Evolutionary conservation across 2,888 invertebrate species (phyloP), one percentile per base, ranked within the genome.

Genomic region (Ennomos fuscantarius): DNA sequence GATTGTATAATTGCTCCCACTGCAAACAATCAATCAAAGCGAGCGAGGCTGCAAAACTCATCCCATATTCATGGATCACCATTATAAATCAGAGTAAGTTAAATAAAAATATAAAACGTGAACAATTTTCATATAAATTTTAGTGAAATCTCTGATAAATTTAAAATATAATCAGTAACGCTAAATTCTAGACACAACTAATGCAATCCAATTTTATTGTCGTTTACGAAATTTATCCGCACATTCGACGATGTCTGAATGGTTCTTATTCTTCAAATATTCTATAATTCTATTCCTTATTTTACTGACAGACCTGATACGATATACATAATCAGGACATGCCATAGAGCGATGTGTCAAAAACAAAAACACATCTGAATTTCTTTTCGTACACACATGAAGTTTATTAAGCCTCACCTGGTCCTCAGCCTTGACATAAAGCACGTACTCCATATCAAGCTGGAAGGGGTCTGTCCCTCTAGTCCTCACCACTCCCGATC

Each of bases 391-490:
- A 47, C 47, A 39, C 40, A 50, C 35, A 56, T 50, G 36, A 50
- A 46, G 37, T 9, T 9, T 15, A 34, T n/a, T 31, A 43, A 40
- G 44, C 24, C 65, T 79, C 68, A 92, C 93, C 90, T 97, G 98
- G 93, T 98, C 98, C 89, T 98, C 98, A 1, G 98, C 99, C 86
- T 98, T 98, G 55, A 99, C 98, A 79, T 98, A 98, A 62, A 99
- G 93, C 51, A 98, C 98, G 86, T 98, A 99, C 84, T 99, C 98
- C 96, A 98, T 97, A 83, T 98, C 98, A 76, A 98, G 88, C 88
- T 98, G 98, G 84, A 98, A 98, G 2, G 97, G 95, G 81, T 98
- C 98, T 0, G 96, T 96, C 47, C 98, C 98, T 55, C 97, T 93
- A 0, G 98, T 98, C 37, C 98, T 94, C 34, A 98, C 98, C 34